These are phyloP conservation scores for Megalopta genalis DNA, from an alignment of 1,140 invertebrate genomes.

Conservation along the genomic window DNA sequence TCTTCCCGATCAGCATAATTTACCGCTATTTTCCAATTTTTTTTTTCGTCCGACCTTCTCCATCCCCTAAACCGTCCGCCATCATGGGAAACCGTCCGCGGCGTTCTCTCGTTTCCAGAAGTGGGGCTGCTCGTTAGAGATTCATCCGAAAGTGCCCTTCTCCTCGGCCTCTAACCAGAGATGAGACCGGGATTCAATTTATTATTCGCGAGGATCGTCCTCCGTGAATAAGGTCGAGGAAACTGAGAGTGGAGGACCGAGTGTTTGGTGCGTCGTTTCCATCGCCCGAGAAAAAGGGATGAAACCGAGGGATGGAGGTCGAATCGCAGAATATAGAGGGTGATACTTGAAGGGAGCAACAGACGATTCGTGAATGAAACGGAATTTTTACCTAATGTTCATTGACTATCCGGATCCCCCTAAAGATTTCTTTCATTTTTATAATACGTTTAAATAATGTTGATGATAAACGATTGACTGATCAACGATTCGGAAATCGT, in stretches of 20 bases:
- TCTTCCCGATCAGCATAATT: no score
- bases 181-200: slow-evolving; percentile 52
- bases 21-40: neutral
- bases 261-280: slow-evolving; percentile 2
- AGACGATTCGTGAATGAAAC: slow-evolving; percentile 8
- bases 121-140: slow-evolving; percentile 47
- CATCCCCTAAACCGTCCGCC: neutral
- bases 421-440: no score
- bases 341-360: neutral
- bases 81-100: neutral
- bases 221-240: slow-evolving; percentile 34
- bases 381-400: no score
- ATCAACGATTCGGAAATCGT: no score
- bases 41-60: neutral
- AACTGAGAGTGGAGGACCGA: slow-evolving; percentile 32
- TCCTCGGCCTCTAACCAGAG: slow-evolving; percentile 36
- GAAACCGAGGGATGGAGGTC: no score
- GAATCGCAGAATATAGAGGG: slow-evolving; percentile 4
- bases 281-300: neutral
- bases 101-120: slow-evolving; percentile 28
- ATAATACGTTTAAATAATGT: no score
- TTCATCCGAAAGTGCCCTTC: slow-evolving; percentile 44
- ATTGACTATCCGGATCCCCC: no score
- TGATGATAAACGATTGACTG: no score
- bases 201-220: slow-evolving; percentile 47